Evolutionary conservation across 2,113 vertebrate species (phyloP).

Genomic region (Pipa parva): DNA sequence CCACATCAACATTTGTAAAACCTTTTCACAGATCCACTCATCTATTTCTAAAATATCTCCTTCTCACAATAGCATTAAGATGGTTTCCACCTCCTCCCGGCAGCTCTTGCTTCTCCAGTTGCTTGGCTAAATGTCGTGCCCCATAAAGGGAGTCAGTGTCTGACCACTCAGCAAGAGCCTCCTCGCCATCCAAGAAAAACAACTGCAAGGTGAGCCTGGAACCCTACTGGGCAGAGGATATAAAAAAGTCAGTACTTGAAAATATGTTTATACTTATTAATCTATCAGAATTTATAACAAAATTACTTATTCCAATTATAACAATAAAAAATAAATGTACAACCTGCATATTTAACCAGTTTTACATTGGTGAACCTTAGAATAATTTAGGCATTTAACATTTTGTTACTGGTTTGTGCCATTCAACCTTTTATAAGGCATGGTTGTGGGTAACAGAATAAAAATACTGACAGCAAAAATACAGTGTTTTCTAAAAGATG

Average conservation of each 20-base stretch:
- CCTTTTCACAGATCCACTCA: background rate
- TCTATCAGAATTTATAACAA: no score
- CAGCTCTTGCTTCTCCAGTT: conserved; percentile 66
- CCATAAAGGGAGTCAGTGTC: conserved; percentile 81
- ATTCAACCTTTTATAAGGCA: no score
- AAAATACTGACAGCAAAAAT: no score
- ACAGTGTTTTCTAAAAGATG: no score
- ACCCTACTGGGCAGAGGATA: conserved; percentile 15
- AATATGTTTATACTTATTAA: no score
- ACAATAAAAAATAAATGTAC: no score
- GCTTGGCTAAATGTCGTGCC: conserved; percentile 76
- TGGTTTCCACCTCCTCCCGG: background rate
- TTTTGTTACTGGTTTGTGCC: no score
- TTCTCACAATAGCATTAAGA: conserved; percentile 22
- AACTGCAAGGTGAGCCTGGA: conserved; percentile 71
- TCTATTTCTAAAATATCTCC: background rate
- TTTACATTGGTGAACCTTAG: no score
- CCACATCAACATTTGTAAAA: background rate
- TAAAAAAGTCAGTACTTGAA: background rate
- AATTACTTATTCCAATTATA: no score
- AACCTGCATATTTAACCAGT: no score
- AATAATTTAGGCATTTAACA: no score
- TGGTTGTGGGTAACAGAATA: no score
- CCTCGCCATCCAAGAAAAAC: conserved; percentile 85
- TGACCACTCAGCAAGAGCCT: conserved; percentile 80